phyloP scores from a whole-genome alignment of 23 tunicate genomes.

The Trididemnum nubilum region DNA sequence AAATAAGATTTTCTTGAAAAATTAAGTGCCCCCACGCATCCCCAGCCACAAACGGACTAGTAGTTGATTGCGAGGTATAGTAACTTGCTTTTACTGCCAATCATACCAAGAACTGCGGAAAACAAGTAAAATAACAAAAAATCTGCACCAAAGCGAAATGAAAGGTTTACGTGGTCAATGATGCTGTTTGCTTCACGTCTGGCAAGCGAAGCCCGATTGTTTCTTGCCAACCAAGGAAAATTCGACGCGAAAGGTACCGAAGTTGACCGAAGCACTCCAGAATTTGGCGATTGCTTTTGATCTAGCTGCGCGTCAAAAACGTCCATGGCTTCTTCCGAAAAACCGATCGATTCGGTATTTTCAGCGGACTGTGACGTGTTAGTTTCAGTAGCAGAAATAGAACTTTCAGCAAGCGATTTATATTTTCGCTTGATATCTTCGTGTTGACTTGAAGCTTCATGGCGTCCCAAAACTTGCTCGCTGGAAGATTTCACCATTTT shows the following conservation, averaged over 20 bases:
- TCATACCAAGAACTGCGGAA: too few species aligned
- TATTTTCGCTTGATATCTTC: slow-evolving; percentile 40
- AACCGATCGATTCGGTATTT: not conserved
- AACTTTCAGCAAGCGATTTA: not conserved
- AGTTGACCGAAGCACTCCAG: not conserved
- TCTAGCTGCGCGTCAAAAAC: not conserved
- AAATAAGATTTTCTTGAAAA: too few species aligned
- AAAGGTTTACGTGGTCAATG: slow-evolving; percentile 24
- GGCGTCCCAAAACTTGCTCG: not conserved
- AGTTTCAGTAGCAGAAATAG: not conserved
- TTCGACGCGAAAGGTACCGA: not conserved
- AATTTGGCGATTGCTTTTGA: slow-evolving; percentile 5
- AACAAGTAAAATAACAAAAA: too few species aligned
- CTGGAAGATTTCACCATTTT: slow-evolving; percentile 18
- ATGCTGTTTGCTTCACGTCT: slow-evolving; percentile 71
- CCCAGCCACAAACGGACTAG: too few species aligned
- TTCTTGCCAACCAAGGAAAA: slow-evolving; percentile 43
- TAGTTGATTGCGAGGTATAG: too few species aligned
- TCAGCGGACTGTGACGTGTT: not conserved
- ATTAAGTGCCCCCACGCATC: too few species aligned
- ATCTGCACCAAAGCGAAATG: not conserved
- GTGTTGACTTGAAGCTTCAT: slow-evolving; percentile 26
- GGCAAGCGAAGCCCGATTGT: slow-evolving; percentile 57
- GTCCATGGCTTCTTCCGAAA: not conserved
- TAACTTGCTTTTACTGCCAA: too few species aligned